Conservation (phyloP, 2,888 invertebrate genomes). For the Cephus runcator region DNA sequence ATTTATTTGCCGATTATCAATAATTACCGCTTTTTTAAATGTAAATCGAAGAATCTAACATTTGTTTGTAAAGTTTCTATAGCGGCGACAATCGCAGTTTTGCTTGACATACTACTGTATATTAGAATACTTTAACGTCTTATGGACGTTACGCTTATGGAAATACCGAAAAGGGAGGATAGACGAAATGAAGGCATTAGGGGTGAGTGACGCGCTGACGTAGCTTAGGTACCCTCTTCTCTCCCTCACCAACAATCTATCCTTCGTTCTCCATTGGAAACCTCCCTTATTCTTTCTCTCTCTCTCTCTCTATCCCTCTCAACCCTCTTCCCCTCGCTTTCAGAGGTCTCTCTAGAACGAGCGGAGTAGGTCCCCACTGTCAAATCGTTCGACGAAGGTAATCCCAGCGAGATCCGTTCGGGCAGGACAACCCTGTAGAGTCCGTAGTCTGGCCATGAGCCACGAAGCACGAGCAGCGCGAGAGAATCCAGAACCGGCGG, state of each 20-base stretch:
- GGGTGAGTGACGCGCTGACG: constrained; percentile 59
- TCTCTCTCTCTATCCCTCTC: constrained; percentile 2
- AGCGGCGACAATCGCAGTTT: too few species aligned
- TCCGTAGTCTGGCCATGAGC: constrained; percentile 14
- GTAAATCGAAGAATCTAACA: not conserved
- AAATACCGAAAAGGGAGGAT: constrained; percentile 42
- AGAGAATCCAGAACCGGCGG: not conserved
- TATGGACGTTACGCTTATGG: too few species aligned
- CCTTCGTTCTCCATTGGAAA: constrained; percentile 27
- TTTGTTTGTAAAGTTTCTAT: too few species aligned
- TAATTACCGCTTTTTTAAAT: not conserved
- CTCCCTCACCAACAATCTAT: constrained; percentile 27
- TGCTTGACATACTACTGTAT: constrained; percentile 46
- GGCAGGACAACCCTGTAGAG: constrained; percentile 30
- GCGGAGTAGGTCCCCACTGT: constrained; percentile 37
- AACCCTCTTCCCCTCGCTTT: constrained; percentile 9
- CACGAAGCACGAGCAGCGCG: not conserved
- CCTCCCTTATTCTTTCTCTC: constrained; percentile 15
- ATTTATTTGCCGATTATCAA: not conserved
- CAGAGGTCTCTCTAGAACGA: constrained; percentile 19
- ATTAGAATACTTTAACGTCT: constrained; percentile 60
- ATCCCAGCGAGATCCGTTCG: constrained; percentile 41
- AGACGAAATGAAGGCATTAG: constrained; percentile 59
- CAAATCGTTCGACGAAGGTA: constrained; percentile 46
- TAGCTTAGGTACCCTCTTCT: constrained; percentile 41